These are phyloP conservation scores for Diploptera punctata DNA, from an alignment of 2,888 invertebrate genomes.

Conservation along the genomic window DNA sequence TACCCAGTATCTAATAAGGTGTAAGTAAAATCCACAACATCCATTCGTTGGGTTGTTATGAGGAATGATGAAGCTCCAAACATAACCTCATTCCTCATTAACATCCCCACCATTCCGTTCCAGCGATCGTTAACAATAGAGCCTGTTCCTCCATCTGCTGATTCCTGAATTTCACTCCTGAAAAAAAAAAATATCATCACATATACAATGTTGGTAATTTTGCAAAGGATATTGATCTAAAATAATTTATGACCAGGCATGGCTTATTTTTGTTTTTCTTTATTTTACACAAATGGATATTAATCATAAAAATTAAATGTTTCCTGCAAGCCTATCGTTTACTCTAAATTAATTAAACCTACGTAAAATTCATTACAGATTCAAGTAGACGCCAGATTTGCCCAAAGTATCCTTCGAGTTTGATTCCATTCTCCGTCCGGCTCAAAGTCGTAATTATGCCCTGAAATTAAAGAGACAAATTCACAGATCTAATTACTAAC, in stretches of 20 bases:
- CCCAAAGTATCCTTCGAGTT: not conserved
- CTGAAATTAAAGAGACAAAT: not conserved
- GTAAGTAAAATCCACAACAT: not conserved
- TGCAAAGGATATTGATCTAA: no score
- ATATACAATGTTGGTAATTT: not conserved
- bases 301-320: not conserved
- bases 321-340: not conserved
- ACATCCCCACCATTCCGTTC: slow-evolving; percentile 17
- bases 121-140: not conserved
- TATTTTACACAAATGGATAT: not conserved
- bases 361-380: not conserved
- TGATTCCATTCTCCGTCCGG: not conserved
- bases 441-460: not conserved
- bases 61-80: not conserved
- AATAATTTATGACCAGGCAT: not conserved
- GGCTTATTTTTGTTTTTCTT: not conserved
- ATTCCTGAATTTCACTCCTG: not conserved
- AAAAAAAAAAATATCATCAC: no score
- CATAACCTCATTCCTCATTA: not conserved
- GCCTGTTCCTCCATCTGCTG: not conserved
- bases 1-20: not conserved
- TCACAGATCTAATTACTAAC: not conserved
- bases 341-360: not conserved
- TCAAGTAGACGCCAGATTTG: not conserved
- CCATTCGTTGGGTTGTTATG: not conserved